Base-by-base conservation (phyloP, 2,888 invertebrate species). In the Andrena fulva region DNA sequence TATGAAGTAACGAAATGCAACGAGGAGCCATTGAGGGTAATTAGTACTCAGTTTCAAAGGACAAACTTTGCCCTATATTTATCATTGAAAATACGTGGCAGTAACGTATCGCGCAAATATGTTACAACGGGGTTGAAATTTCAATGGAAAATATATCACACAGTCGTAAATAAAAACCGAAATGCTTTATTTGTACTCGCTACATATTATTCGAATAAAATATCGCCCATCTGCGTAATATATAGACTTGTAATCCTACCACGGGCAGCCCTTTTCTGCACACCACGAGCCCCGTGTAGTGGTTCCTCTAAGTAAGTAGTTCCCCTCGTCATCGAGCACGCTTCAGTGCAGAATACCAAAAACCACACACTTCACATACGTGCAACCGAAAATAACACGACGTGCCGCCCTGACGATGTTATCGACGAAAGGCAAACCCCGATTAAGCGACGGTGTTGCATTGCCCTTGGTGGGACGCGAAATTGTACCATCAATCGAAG, bases 1-100 rank as follows among this genome's bases (percentile, higher is more conserved):
- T 80, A n/a, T 50, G 33, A 62, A 52, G 63, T 66, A 29, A 5
- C 31, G 60, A n/a, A 54, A 35, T 24, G 24, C 24, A 62, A 54
- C 29, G 27, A 20, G 8, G 12, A 33, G 27, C 2, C 24, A 35
- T 24, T 16, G 2, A 27, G 27, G 29, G 69, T 16, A 42, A 70
- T 48, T 70, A 42, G 59, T 31, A 54, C 54, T 52, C 54, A 8
- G 20, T 24, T 56, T 56, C 20, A 56, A 10, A 4, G 42, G 16
- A 16, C 12, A 42, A 42, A 42, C 42, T 16, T 42, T 42, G 42
- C 1, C 42, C 16, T 42, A 16, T 42, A 42, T 42, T 42, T 42
- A 4, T 42, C 12, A 42, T 42, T 42, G 12, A 42, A 5, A 42
- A 16, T 16, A 42, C 42, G 16, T 16, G 16, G 42, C 16, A 16